Conservation (phyloP, 1,140 invertebrate species). For the Sarcophaga peregrina region DNA sequence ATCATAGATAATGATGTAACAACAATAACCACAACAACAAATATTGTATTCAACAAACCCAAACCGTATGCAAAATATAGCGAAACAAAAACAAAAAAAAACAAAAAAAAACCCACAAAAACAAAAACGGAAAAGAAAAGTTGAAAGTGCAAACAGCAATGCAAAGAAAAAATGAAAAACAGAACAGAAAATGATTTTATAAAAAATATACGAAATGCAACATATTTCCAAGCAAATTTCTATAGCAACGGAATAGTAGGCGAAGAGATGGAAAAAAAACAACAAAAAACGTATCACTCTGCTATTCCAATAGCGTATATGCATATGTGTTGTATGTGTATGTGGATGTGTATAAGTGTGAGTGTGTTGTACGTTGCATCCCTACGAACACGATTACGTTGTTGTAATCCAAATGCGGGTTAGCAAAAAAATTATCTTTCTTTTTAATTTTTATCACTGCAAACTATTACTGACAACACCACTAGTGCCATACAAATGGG, state of each 20-base stretch:
- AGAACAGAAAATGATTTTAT: background rate
- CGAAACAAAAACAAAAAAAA: background rate
- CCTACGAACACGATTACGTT: constrained; percentile 10
- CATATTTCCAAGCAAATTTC: constrained; percentile 30
- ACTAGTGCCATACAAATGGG: background rate
- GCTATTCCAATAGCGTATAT: background rate
- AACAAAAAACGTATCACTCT: background rate
- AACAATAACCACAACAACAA: constrained; percentile 15
- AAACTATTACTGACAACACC: background rate
- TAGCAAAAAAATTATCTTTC: constrained; percentile 31
- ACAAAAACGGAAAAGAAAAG: no score
- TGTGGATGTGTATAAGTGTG: background rate
- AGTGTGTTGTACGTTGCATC: no score
- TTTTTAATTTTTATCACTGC: background rate
- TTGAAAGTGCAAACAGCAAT: no score
- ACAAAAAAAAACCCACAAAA: no score
- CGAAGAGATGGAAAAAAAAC: no score
- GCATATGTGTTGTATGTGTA: background rate
- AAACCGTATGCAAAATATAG: no score
- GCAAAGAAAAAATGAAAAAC: no score
- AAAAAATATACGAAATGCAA: constrained; percentile 3
- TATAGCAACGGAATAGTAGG: constrained; percentile 32
- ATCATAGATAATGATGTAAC: constrained; percentile 44
- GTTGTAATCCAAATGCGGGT: constrained; percentile 39
- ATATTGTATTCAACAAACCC: background rate